Evolutionary conservation across 2,113 vertebrate species (phyloP), one percentile per base, ranked within the genome.

Genomic region (Tichodroma muraria): DNA sequence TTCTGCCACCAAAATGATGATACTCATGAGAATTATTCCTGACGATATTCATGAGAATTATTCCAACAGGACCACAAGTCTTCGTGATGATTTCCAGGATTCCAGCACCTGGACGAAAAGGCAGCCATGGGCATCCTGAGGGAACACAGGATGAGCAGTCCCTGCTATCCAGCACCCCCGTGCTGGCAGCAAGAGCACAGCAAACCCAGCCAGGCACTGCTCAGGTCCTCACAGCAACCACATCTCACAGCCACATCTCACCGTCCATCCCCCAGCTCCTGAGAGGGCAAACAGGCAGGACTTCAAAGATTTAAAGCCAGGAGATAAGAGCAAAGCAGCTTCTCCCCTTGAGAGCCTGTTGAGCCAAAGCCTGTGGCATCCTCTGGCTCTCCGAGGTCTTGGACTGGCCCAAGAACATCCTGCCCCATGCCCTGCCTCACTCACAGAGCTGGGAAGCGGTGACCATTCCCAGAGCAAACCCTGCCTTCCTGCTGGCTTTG

Each of bases 341-440:
- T 56, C 76, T 56, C 53, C 45, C 35, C 30, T 33, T 14, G 37
- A 70, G 77, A 49, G 0, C n/a, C 12, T 3, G 8, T 11, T 10
- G 47, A 63, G 61, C 28, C 52, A 59, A 65, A 71, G 24, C 37
- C 37, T 4, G 4, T 1, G 37, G 22, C 53, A 42, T 6, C 21
- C 50, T 16, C 64, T 15, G 37, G 40, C 49, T 80, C 85, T 12
- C 23, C 1, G 1, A 83, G 14, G 9, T 3, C 30, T 33, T 47
- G 64, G 23, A 30, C 8, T 5, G n/a, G 52, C 66, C 44, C 8
- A 2, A 10, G 37, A 49, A 40, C 10, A 4, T 12, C 70, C 6
- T 23, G 52, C n/a, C 30, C 1, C 3, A 4, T 0, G 14, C 6
- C 5, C 60, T 28, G 47, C 30, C 25, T 21, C 56, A 2, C 76